Percentiles rank a stretch among this genome's conserved stretches.
Evolutionary conservation across 2,797 vertebrate genomes (phyloP).

Genomic region (Chelon labrosus): DNA sequence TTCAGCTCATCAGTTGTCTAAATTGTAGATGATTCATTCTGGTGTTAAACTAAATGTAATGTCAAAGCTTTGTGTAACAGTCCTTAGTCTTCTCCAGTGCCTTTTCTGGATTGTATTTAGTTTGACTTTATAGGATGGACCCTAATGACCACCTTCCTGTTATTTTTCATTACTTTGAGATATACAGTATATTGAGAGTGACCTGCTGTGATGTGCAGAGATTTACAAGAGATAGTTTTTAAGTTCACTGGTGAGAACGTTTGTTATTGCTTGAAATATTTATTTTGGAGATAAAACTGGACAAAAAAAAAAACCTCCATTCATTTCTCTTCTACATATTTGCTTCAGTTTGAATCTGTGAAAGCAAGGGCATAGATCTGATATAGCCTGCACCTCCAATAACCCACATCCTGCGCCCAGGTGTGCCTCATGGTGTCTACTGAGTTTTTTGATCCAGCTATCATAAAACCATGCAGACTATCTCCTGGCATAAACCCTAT

Average conservation of each 20-base stretch:
- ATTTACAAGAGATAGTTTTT: slow-evolving; percentile 24
- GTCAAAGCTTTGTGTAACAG: background rate
- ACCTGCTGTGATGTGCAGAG: slow-evolving; percentile 20
- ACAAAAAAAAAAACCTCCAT: slow-evolving; percentile 26
- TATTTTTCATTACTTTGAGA: too few species aligned
- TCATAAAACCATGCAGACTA: slow-evolving; percentile 2
- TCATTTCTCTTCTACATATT: too few species aligned
- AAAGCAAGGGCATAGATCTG: too few species aligned
- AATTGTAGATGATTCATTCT: background rate
- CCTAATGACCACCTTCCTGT: too few species aligned
- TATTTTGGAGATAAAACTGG: slow-evolving; percentile 43
- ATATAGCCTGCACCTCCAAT: too few species aligned
- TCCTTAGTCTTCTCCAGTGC: background rate
- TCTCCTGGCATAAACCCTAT: slow-evolving; percentile 5
- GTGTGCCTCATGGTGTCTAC: slow-evolving; percentile 24
- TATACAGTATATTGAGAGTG: background rate
- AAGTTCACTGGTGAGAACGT: slow-evolving; percentile 35
- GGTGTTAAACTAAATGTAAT: background rate
- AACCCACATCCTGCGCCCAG: slow-evolving; percentile 14
- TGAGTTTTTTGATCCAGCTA: slow-evolving; percentile 13
- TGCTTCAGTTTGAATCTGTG: too few species aligned
- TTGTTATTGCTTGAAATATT: slow-evolving; percentile 42
- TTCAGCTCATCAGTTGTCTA: background rate
- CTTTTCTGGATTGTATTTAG: too few species aligned
- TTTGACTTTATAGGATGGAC: background rate